Conservation (phyloP, 1,140 invertebrate genomes). For the Caenorhabditis tropicalis region DNA sequence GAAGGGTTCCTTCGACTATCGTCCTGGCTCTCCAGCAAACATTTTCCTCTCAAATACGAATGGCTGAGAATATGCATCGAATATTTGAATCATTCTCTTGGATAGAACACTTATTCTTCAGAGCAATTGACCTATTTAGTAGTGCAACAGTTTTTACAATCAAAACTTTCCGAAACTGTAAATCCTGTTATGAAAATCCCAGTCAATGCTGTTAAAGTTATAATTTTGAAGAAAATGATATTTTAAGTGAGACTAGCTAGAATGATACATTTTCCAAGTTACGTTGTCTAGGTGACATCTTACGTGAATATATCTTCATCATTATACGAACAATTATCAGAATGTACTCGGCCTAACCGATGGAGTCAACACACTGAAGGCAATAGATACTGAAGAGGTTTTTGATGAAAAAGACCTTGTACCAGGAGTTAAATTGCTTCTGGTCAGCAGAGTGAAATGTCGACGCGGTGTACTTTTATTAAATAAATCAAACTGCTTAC, state of each 20-base stretch:
- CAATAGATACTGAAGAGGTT: not conserved
- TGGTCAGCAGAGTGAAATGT: not conserved
- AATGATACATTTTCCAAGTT: not conserved
- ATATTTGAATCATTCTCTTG: not conserved
- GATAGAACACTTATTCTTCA: too few relatives aligned
- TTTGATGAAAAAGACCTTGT: not conserved
- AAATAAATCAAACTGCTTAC: not conserved
- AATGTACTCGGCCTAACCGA: constrained; percentile 22
- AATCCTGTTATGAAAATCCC: constrained; percentile 8
- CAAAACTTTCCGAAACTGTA: not conserved
- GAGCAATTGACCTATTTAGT: not conserved
- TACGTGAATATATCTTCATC: not conserved
- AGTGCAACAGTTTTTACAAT: not conserved
- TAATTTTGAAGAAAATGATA: constrained; percentile 3
- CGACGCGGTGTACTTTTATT: not conserved
- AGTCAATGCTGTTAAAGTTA: not conserved
- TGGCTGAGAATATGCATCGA: not conserved
- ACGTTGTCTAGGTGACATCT: not conserved
- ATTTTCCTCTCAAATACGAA: not conserved
- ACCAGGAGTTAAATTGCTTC: not conserved
- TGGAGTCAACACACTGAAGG: not conserved
- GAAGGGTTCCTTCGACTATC: too few relatives aligned
- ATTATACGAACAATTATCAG: constrained; percentile 13
- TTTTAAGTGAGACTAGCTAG: not conserved
- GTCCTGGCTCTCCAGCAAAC: too few relatives aligned